Conservation (phyloP, 2,797 vertebrate species). For the Dicrostonyx torquatus region DNA sequence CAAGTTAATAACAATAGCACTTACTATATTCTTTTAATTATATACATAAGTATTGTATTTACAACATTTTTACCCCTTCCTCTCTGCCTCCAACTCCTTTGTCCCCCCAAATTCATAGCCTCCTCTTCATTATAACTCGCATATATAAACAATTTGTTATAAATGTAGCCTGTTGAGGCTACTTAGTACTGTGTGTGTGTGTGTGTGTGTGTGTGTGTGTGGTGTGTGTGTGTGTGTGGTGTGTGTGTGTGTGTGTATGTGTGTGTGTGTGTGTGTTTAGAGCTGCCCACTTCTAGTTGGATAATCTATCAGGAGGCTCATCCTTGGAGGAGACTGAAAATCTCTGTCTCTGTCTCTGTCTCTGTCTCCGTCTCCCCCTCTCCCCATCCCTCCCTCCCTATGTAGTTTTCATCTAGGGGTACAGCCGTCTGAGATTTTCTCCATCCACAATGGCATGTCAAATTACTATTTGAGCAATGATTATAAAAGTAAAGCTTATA, state of each 20-base stretch:
- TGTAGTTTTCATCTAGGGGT: neutral
- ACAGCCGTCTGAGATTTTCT: no score
- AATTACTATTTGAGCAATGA: conserved; percentile 17
- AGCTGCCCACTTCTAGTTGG: neutral
- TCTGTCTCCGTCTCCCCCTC: neutral
- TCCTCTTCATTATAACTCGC: neutral
- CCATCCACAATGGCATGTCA: neutral
- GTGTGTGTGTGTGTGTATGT: neutral
- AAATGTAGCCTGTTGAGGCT: neutral
- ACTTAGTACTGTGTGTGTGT: neutral
- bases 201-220: neutral
- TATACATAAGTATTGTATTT: no score
- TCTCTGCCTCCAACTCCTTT: neutral
- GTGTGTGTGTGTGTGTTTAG: neutral
- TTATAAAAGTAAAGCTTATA: conserved; percentile 4
- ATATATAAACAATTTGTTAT: no score
- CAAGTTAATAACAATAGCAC: neutral
- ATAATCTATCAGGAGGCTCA: neutral
- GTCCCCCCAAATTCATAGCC: neutral
- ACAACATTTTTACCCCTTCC: neutral
- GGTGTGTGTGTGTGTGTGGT: neutral
- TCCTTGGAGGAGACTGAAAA: neutral
- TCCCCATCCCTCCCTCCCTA: no score
- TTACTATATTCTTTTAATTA: neutral
- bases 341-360: neutral